A percentile compares a stretch with the other conserved stretches of the same genome.
phyloP scores from a whole-genome alignment of 2,888 invertebrate species.

The Fragum sueziense region DNA sequence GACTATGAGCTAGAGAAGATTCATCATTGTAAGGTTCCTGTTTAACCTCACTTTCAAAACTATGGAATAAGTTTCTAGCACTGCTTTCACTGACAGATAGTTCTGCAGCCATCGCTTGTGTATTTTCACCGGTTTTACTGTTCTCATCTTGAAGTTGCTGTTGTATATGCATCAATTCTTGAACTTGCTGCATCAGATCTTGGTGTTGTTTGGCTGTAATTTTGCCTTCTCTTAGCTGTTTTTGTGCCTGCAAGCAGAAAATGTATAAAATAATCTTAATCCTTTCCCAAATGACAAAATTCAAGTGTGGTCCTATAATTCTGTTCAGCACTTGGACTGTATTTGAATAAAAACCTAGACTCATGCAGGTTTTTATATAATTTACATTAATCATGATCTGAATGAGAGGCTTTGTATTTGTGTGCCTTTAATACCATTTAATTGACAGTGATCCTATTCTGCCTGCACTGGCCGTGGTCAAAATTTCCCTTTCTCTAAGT shows the following conservation, averaged over 20 bases:
- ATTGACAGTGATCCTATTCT: too few species aligned
- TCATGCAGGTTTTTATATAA: too few species aligned
- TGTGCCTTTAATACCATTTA: too few species aligned
- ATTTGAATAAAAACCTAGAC: too few species aligned
- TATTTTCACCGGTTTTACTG: background rate
- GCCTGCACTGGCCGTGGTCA: too few species aligned
- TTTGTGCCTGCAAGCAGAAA: conserved; percentile 86
- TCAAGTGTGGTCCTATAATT: too few species aligned
- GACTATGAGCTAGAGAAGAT: background rate
- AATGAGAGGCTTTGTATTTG: too few species aligned
- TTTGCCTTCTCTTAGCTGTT: conserved; percentile 88
- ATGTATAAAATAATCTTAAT: conserved; percentile 78
- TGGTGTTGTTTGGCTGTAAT: conserved; percentile 77
- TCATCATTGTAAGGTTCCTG: conserved; percentile 6
- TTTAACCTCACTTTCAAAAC: background rate
- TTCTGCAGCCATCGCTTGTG: background rate
- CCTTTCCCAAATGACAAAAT: background rate
- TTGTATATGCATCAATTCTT: conserved; percentile 58
- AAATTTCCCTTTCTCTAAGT: too few species aligned
- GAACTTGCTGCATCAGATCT: conserved; percentile 76
- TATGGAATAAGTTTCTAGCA: background rate
- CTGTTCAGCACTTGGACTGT: too few species aligned
- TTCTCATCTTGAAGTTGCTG: conserved; percentile 48
- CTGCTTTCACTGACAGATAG: background rate
- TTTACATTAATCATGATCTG: too few species aligned